Evolutionary conservation across 2,113 vertebrate species (phyloP).

Genomic region (Channa maculata): DNA sequence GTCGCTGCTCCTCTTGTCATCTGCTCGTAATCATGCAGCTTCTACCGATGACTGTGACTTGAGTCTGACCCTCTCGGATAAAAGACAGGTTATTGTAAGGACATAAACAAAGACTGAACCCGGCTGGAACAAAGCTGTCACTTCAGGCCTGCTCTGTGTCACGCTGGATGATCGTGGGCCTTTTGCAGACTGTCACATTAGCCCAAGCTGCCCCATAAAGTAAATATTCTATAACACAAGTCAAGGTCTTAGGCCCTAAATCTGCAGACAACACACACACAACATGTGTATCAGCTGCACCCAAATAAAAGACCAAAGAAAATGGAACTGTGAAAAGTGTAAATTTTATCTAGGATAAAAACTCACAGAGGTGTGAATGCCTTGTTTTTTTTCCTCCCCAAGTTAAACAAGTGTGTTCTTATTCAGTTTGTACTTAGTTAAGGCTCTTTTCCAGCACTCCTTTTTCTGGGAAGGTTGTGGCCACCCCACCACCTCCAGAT

Average conservation of each 20-base stretch:
- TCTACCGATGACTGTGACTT: conserved; percentile 44
- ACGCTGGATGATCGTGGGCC: background rate
- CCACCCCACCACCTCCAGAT: conserved; percentile 33
- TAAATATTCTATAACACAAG: conserved; percentile 2
- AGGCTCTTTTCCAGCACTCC: too few species aligned
- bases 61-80: conserved; percentile 58
- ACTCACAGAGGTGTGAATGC: conserved; percentile 22
- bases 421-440: too few species aligned
- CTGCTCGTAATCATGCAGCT: conserved; percentile 54
- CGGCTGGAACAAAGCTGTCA: conserved; percentile 27
- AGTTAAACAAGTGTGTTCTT: too few species aligned
- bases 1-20: conserved; percentile 50
- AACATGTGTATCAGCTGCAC: conserved; percentile 15
- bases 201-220: background rate
- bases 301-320: conserved; percentile 35
- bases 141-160: conserved; percentile 52
- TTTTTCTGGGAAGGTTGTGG: background rate
- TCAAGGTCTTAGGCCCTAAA: background rate
- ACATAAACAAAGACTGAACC: conserved; percentile 42
- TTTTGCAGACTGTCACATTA: background rate
- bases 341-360: conserved; percentile 24
- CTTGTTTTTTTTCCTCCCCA: conserved; percentile 8
- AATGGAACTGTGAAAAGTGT: background rate
- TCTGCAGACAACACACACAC: conserved; percentile 20
- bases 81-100: conserved; percentile 50